Percentiles rank a stretch among this genome's conserved stretches.
phyloP scores from a whole-genome alignment of 2,113 vertebrate genomes.

The Sakesphorus luctuosus region DNA sequence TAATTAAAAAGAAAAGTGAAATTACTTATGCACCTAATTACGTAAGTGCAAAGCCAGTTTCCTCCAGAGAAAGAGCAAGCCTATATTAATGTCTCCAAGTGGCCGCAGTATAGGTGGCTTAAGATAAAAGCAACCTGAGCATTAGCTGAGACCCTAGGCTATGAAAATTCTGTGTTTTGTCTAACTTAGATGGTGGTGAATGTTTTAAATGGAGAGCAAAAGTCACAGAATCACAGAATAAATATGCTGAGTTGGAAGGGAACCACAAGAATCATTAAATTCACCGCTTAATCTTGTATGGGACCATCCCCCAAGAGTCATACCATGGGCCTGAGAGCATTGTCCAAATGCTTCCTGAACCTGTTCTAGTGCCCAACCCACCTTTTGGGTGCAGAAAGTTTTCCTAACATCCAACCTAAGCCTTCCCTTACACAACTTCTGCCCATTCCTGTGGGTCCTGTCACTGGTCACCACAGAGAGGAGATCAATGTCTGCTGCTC shows the following conservation, averaged over 20 bases:
- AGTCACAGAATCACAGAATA: neutral
- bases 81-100: neutral
- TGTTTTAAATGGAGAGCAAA: neutral
- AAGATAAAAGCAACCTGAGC: neutral
- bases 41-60: neutral
- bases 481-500: neutral
- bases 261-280: neutral
- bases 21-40: neutral
- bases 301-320: neutral
- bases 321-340: neutral
- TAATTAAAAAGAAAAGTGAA: neutral
- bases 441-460: neutral
- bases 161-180: neutral
- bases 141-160: neutral
- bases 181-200: neutral
- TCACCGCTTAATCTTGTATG: neutral
- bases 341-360: neutral
- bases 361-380: neutral
- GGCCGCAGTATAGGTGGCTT: neutral
- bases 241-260: neutral
- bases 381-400: neutral
- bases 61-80: neutral
- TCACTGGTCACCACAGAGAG: neutral
- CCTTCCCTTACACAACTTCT: neutral
- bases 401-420: neutral